Conservation (phyloP, 64 coral and sea anemone species). For the Trachythela sp. region DNA sequence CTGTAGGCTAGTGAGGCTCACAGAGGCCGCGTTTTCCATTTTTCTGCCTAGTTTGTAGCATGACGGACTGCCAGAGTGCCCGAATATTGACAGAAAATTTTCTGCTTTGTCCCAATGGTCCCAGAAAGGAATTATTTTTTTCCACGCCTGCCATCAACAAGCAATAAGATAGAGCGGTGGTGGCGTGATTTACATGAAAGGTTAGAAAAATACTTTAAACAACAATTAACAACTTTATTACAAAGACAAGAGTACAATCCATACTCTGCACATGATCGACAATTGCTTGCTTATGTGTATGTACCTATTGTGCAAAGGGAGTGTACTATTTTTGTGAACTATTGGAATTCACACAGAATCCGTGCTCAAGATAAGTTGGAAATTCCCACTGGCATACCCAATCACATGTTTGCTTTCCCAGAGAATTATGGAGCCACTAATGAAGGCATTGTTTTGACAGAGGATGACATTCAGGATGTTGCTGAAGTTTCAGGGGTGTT, state of each 20-base stretch:
- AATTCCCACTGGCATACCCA: not conserved
- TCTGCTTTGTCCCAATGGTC: no score
- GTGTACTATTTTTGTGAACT: not conserved
- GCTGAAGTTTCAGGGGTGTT: not conserved
- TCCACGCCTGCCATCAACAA: not conserved
- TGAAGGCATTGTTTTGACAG: not conserved
- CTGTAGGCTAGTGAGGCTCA: no score
- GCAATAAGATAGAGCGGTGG: not conserved
- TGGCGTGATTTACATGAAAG: not conserved
- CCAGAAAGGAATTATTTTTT: no score
- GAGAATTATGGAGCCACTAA: not conserved
- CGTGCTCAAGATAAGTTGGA: not conserved
- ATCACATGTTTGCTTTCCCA: not conserved
- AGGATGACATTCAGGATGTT: not conserved
- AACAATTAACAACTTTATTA: not conserved
- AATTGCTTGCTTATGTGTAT: not conserved
- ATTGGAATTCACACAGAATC: not conserved
- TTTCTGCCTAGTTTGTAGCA: no score
- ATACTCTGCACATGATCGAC: not conserved
- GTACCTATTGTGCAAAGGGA: not conserved
- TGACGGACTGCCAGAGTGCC: no score
- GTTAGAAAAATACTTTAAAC: not conserved
- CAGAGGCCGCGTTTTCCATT: no score
- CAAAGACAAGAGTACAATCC: not conserved
- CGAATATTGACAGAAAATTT: no score